These are phyloP conservation scores for Homarus gammarus DNA, from an alignment of 2,888 invertebrate genomes.

Conservation along the genomic window DNA sequence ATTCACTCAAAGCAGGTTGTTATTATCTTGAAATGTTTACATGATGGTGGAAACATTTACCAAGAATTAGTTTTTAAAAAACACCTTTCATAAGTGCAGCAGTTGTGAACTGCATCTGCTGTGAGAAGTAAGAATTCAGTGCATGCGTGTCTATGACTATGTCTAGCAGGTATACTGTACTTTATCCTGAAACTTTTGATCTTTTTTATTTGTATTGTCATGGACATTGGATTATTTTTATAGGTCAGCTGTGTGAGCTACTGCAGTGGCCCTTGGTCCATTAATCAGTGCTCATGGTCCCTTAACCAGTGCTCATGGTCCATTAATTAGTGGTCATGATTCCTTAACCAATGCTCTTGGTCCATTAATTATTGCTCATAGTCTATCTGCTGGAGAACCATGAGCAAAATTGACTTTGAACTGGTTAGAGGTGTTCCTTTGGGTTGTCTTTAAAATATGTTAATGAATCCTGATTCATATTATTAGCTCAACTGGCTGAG, in stretches of 20 bases:
- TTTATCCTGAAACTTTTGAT: not conserved
- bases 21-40: not conserved
- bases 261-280: not conserved
- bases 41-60: not conserved
- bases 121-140: too few species aligned
- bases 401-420: not conserved
- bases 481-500: not conserved
- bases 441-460: not conserved
- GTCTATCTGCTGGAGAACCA: too few species aligned
- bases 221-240: not conserved
- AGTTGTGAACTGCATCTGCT: too few species aligned
- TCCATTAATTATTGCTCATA: not conserved
- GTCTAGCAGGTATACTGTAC: not conserved
- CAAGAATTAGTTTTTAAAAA: too few species aligned
- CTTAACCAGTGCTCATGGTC: not conserved
- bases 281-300: not conserved
- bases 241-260: not conserved
- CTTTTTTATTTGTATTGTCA: not conserved
- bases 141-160: not conserved
- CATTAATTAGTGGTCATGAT: not conserved
- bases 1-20: not conserved
- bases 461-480: not conserved
- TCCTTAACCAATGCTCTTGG: not conserved
- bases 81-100: too few species aligned
- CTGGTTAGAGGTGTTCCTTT: not conserved